Conservation (phyloP, 1,140 invertebrate genomes). For the Parapsyche elsis region DNA sequence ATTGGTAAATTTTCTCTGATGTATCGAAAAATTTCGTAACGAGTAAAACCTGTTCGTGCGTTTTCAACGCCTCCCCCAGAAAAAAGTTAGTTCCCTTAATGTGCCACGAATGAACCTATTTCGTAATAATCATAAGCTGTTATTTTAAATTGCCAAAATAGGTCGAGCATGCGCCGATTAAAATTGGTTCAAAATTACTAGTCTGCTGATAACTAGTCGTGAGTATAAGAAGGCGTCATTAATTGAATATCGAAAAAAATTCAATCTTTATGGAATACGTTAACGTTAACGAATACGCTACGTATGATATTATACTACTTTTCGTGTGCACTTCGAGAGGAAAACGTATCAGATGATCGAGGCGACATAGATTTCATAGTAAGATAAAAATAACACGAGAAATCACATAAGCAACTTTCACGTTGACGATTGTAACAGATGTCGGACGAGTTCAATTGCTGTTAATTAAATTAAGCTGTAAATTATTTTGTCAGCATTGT, state of each 20-base stretch:
- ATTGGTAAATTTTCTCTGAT: constrained; percentile 21
- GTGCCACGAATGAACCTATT: constrained; percentile 8
- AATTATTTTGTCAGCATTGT: too few relatives aligned
- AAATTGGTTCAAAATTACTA: constrained; percentile 25
- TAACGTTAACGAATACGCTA: neutral
- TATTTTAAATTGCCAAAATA: constrained; percentile 42
- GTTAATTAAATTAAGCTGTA: too few relatives aligned
- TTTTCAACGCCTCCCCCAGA: constrained; percentile 26
- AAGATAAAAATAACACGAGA: constrained; percentile 16
- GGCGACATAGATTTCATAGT: constrained; percentile 3
- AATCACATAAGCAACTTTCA: constrained; percentile 16
- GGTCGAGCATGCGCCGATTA: constrained; percentile 21
- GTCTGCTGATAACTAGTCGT: neutral
- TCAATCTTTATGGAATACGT: too few relatives aligned
- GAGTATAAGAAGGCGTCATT: neutral
- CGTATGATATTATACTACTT: too few relatives aligned
- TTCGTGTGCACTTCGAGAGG: too few relatives aligned
- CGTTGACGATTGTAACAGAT: neutral
- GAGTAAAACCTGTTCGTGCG: constrained; percentile 39
- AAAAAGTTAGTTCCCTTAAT: constrained; percentile 24
- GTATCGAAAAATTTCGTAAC: constrained; percentile 26
- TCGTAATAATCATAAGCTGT: constrained; percentile 5
- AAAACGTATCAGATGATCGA: neutral
- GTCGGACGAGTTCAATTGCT: neutral
- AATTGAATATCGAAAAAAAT: neutral